phyloP scores from a whole-genome alignment of 1,140 invertebrate species.

The Xylocopa sonorina region DNA sequence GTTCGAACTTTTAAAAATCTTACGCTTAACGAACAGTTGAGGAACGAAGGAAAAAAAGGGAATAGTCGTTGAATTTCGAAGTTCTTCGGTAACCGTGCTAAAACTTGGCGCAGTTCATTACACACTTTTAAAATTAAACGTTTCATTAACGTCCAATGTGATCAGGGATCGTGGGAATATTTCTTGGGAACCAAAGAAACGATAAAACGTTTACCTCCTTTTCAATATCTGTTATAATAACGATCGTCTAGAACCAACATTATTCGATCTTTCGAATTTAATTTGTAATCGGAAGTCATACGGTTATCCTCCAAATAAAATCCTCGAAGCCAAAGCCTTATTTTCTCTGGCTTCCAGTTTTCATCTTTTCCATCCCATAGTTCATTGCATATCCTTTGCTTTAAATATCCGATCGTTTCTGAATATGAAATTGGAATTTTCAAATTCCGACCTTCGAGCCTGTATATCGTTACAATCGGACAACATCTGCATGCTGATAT shows the following conservation, averaged over 20 bases:
- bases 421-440: constrained; percentile 31
- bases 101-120: not conserved
- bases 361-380: not conserved
- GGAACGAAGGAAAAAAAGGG: too few species aligned
- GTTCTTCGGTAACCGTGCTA: not conserved
- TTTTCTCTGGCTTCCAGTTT: constrained; percentile 40
- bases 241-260: constrained; percentile 18
- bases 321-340: constrained; percentile 47
- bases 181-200: too few species aligned
- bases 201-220: too few species aligned
- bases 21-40: not conserved
- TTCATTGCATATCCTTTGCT: constrained; percentile 21
- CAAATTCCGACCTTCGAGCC: constrained; percentile 23
- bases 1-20: not conserved
- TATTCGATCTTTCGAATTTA: constrained; percentile 39
- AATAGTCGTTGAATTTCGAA: not conserved
- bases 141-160: not conserved
- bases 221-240: not conserved
- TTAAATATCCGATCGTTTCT: constrained; percentile 46
- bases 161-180: not conserved
- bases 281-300: constrained; percentile 50
- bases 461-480: constrained; percentile 35
- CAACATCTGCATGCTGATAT: constrained; percentile 24
- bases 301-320: constrained; percentile 45
- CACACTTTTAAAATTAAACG: not conserved